Percentiles rank a stretch among this genome's conserved stretches.
These are phyloP conservation scores for Aplocera efformata DNA, from an alignment of 2,888 invertebrate species.

Conservation along the genomic window DNA sequence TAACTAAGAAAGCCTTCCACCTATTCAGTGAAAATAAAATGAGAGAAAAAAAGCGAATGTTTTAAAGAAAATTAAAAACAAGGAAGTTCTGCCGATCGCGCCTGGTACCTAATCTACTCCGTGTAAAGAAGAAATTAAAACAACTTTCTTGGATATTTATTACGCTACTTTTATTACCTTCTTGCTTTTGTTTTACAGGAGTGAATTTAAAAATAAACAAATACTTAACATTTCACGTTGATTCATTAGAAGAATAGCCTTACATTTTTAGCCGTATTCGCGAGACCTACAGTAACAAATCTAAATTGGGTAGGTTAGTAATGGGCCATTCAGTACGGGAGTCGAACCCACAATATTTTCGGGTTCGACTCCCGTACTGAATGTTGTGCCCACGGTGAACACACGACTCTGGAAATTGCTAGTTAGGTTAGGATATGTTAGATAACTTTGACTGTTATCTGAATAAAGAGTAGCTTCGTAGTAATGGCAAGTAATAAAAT, in stretches of 20 bases:
- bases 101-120: conserved; percentile 70
- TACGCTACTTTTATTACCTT: conserved; percentile 68
- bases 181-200: conserved; percentile 55
- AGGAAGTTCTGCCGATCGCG: conserved; percentile 76
- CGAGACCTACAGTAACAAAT: too few species aligned
- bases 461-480: too few species aligned
- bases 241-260: conserved; percentile 32
- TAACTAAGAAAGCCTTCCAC: conserved; percentile 72
- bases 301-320: not conserved
- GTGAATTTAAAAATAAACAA: conserved; percentile 57
- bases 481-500: too few species aligned
- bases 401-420: too few species aligned
- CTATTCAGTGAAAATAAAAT: conserved; percentile 73
- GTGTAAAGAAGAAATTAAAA: conserved; percentile 79
- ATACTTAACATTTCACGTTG: conserved; percentile 34
- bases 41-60: conserved; percentile 71
- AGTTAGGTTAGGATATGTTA: too few species aligned
- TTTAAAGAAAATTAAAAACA: conserved; percentile 80
- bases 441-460: too few species aligned
- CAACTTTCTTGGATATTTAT: conserved; percentile 79
- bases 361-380: not conserved
- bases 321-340: not conserved
- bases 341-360: not conserved
- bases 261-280: conserved; percentile 5
- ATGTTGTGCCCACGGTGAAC: too few species aligned